Evolutionary conservation across 2,888 invertebrate species (phyloP), one percentile per base, ranked within the genome.

Genomic region (Synanthedon formicaeformis): DNA sequence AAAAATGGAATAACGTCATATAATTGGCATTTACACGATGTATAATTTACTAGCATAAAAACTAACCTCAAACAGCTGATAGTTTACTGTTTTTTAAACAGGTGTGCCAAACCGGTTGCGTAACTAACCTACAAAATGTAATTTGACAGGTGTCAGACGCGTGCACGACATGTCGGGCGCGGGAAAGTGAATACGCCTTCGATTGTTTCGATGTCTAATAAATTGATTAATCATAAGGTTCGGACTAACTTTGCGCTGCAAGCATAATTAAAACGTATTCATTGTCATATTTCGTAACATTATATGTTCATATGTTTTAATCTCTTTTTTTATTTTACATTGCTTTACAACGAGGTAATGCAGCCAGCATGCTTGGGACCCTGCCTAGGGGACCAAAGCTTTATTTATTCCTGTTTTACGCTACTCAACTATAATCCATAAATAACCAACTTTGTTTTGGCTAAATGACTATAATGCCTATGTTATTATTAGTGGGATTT

Each of bases 71-170:
- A 66, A 64, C 66, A 64, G 64, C 62, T 67, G 68, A 69, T 71
- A 63, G 61, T 16, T 60, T 55, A 49, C 58, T 55, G 62, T 67
- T 65, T 62, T 61, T 56, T 53, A 54, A 61, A 63, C 74, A 77
- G 71, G 68, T 74, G 75, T 60, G 61, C 58, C 54, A 55, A 67
- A 75, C 75, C 66, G 62, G 70, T 75, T 70, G 63, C 63, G 62
- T 62, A 60, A 67, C 56, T 55, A 57, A 57, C 57, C 58, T 62
- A 62, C 60, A 50, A 50, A 51, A 40, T 11, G 54, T 59, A 65
- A 68, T 67, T 71, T 73, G 75, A 73, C 81, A 81, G 72, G 69
- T 78, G 78, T 73, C 73, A 73, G 56, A 64, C 62, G 59, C 34
- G 63, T 62, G 65, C 59, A 63, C 58, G 59, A 64, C 63, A 65